Conservation (phyloP, 2,888 invertebrate species). For the Drosophila infuscata region DNA sequence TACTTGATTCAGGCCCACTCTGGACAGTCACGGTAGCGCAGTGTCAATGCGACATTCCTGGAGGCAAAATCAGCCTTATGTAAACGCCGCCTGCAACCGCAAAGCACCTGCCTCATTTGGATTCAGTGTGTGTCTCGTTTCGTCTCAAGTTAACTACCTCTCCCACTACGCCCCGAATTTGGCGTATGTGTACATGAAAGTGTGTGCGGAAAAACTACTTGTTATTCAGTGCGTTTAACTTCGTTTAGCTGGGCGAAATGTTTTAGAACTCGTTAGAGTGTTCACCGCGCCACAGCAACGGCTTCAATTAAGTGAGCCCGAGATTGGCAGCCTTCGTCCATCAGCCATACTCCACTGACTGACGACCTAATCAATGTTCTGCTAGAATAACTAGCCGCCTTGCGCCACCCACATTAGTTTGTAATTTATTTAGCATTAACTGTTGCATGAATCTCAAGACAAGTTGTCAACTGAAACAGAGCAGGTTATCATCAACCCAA, state of each 20-base stretch:
- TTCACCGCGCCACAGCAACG: slow-evolving; percentile 38
- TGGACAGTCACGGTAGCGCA: slow-evolving; percentile 26
- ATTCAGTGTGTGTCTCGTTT: slow-evolving; percentile 63
- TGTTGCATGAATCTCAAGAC: slow-evolving; percentile 52
- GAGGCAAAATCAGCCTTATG: slow-evolving; percentile 54
- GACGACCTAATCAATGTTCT: slow-evolving; percentile 60
- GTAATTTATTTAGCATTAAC: slow-evolving; percentile 73
- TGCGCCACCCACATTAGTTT: slow-evolving; percentile 53
- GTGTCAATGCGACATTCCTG: slow-evolving; percentile 37
- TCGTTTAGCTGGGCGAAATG: slow-evolving; percentile 77
- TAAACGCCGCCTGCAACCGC: slow-evolving; percentile 63
- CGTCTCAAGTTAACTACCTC: slow-evolving; percentile 62
- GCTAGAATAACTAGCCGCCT: slow-evolving; percentile 35
- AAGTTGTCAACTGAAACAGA: slow-evolving; percentile 5
- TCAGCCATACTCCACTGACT: slow-evolving; percentile 2
- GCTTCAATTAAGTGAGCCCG: slow-evolving; percentile 27
- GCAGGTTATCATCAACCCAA: neutral
- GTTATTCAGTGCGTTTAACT: slow-evolving; percentile 77
- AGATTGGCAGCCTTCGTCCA: slow-evolving; percentile 48
- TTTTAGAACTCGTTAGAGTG: slow-evolving; percentile 75
- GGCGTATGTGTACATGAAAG: slow-evolving; percentile 21
- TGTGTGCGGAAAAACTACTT: slow-evolving; percentile 62
- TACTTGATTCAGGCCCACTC: slow-evolving; percentile 39
- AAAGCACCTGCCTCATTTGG: slow-evolving; percentile 68
- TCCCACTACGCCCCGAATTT: slow-evolving; percentile 43